Base-by-base conservation (phyloP, 2,797 vertebrate genomes). In the Scarus forsteni region DNA sequence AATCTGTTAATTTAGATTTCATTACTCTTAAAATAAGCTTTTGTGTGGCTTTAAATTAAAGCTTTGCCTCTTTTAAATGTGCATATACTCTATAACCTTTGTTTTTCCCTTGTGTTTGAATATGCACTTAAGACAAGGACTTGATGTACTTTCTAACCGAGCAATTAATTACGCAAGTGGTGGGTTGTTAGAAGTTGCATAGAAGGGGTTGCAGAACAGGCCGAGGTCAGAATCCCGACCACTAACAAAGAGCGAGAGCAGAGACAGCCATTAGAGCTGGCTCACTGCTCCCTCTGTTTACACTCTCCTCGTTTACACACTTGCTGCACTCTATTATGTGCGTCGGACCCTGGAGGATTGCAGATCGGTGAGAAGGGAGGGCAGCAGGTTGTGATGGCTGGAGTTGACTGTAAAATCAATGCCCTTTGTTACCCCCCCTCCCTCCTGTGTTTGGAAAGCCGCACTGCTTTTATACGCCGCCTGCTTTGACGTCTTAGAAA, bases 351-450 rank as follows among this genome's bases (percentile, higher is more conserved):
- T 13, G 34, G 80, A 71, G 80, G 52, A 68, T 70, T 67, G 38
- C 71, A 73, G 71, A 80, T 80, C 14, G 49, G 66, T 60, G 78
- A 53, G 54, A 54, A 27, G 27, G 27, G 52, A n/a, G 66, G 63
- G 51, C 71, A 45, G 40, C 46, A 10, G 69, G 71, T 75, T 77
- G 65, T 85, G 74, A 80, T 66, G 71, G 69, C 75, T 65, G 46
- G 73, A 66, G 58, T 44, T 66, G 70, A 85, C 83, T 80, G 77
- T 71, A 74, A 86, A 90, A 87, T 90, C 81, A 34, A 86, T 89
- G 69, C 66, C 54, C 59, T 86, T 65, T 81, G 72, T 81, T 76
- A 60, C 57, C 72, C 55, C 49, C 52, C 27, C 54, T 44, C 16
- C 16, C 27, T 62, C 8, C 12, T 8, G 1, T 35, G 73, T 19